Conservation (phyloP, 2,113 vertebrate species). For the Mustela lutreola region DNA sequence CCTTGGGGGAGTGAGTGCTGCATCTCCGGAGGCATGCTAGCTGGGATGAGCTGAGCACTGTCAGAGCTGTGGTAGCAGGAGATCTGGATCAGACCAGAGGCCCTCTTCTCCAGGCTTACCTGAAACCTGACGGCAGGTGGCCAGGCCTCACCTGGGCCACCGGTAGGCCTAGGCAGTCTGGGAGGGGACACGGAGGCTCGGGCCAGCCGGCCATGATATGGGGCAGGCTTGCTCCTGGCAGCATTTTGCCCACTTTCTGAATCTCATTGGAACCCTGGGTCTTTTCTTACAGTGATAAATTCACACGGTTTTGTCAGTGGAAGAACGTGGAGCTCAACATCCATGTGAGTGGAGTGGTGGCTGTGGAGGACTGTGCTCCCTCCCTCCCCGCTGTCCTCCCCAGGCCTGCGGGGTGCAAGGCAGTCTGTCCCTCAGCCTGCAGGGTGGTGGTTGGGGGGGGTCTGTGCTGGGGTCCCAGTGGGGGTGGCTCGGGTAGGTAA, state of each 20-base stretch:
- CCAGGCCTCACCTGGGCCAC: background rate
- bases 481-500: background rate
- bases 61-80: background rate
- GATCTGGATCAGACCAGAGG: background rate
- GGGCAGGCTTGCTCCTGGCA: background rate
- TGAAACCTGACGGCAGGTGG: background rate
- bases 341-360: conserved; percentile 85
- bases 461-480: background rate
- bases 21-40: background rate
- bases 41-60: fast-evolving
- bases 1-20: background rate
- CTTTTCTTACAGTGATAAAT: conserved; percentile 87
- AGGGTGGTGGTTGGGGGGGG: background rate
- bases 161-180: background rate
- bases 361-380: background rate
- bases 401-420: background rate
- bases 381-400: background rate
- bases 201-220: background rate
- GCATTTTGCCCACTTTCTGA: background rate
- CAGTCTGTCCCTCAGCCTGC: background rate
- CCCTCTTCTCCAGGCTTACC: background rate
- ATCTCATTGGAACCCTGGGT: background rate
- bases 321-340: conserved; percentile 91
- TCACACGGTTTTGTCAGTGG: conserved; percentile 91
- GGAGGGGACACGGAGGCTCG: background rate